Evolutionary conservation across 2,113 vertebrate genomes (phyloP), one percentile per base, ranked within the genome.

Genomic region (Brachyhypopomus occidentalis): DNA sequence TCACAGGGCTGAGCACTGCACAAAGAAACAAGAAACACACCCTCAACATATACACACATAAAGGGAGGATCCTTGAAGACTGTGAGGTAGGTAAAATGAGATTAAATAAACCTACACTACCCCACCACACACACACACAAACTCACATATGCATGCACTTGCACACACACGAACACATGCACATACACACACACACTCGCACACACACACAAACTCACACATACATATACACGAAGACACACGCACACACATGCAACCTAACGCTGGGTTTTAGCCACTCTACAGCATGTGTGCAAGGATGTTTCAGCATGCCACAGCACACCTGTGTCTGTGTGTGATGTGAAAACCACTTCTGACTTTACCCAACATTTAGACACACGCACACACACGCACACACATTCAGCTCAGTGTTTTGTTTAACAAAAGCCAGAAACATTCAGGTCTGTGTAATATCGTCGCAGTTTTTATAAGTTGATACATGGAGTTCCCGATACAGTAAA

Each of bases 241-340:
- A 59, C 75, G 56, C 25, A 67, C 45, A 67, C 41, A 67, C 16
- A 6, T 11, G 9, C 74, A 63, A 56, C 41, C 41, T 59, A 34
- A 30, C 8, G 27, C 17, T 67, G 64, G 30, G 17, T 67, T 67
- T 27, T 14, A 2, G 5, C 41, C 36, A 48, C 11, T 48, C 62
- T 30, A 64, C 23, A 34, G 23, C 25, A 27, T 9, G 5, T 38
- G n/a, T 74, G 34, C 75, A 16, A 23, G 38, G 76, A 66, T 22
- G 27, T 38, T 81, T 79, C 83, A 81, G 72, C 67, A 79, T 75
- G 72, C 34, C 45, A 45, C 69, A 63, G 34, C 27, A 59, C 78
- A 84, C 78, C 75, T 80, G 82, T 72, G 19, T 17, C 1, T 36
- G 30, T 36, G 27, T 14, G 63, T 66, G 25, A 34, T n/a, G 27